Evolutionary conservation across 2,797 vertebrate genomes (phyloP).

Genomic region (Megaceryle alcyon): DNA sequence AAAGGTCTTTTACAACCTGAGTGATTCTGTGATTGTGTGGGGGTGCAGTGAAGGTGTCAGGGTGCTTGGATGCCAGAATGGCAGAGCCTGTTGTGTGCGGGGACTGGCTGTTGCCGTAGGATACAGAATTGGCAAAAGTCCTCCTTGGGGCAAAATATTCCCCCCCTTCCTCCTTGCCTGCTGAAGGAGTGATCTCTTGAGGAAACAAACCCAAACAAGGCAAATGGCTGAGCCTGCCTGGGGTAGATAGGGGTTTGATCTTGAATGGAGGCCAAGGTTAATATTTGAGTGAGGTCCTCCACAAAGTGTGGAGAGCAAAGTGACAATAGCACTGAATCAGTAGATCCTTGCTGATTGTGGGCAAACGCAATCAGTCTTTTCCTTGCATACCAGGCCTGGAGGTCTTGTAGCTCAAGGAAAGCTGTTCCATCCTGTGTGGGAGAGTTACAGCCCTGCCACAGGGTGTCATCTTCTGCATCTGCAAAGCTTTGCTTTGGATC

Average conservation of each 20-base stretch:
- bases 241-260: background rate
- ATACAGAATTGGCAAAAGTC: background rate
- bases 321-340: background rate
- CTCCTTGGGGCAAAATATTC: background rate
- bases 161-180: background rate
- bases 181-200: background rate
- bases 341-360: background rate
- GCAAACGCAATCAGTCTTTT: background rate
- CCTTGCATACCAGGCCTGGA: background rate
- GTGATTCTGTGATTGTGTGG: background rate
- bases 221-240: background rate
- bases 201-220: background rate
- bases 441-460: background rate
- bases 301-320: background rate
- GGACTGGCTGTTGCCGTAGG: background rate
- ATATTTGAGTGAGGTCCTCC: background rate
- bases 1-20: background rate
- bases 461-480: background rate
- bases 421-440: background rate
- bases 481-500: background rate
- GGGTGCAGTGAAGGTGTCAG: fast-evolving
- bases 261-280: background rate
- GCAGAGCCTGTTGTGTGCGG: background rate
- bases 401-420: background rate
- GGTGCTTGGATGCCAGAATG: fast-evolving